A percentile compares a stretch with the other conserved stretches of the same genome.
Evolutionary conservation across 1,140 invertebrate genomes (phyloP).

Genomic region (Micrasema minimum): DNA sequence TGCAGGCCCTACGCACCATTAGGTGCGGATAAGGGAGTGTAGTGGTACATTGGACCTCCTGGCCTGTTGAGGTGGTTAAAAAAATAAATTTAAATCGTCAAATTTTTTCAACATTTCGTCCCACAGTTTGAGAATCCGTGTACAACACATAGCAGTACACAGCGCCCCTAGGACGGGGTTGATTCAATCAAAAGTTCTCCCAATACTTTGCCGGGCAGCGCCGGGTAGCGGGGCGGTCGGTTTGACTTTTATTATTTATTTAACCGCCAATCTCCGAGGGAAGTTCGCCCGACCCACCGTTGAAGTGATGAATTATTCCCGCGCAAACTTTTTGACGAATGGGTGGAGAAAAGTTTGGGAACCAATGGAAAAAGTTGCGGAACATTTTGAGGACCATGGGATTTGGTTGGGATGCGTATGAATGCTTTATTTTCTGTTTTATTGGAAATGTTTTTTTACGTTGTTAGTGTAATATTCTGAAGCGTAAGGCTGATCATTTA

Average conservation of each 20-base stretch:
- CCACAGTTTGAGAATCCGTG: background rate
- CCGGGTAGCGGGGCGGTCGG: background rate
- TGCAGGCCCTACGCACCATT: no score
- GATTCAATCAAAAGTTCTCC: conserved; percentile 53
- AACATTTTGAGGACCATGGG: background rate
- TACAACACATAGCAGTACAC: background rate
- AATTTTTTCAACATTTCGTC: background rate
- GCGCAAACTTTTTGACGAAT: conserved; percentile 39
- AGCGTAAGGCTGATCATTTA: no score
- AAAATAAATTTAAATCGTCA: no score
- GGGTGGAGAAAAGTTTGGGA: background rate
- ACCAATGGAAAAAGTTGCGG: background rate
- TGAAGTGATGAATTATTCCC: conserved; percentile 49
- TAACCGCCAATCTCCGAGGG: conserved; percentile 50
- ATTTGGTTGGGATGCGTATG: background rate
- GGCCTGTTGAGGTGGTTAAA: no score
- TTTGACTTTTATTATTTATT: conserved; percentile 53
- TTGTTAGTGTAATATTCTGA: no score
- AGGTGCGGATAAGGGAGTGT: no score
- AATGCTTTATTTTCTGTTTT: background rate
- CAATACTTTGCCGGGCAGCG: conserved; percentile 44
- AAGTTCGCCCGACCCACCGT: conserved; percentile 40
- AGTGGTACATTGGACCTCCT: no score
- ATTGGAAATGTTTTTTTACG: no score
- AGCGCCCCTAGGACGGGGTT: conserved; percentile 24